Evolutionary conservation across 2,113 vertebrate species (phyloP).

Genomic region (Muscicapa adusta): DNA sequence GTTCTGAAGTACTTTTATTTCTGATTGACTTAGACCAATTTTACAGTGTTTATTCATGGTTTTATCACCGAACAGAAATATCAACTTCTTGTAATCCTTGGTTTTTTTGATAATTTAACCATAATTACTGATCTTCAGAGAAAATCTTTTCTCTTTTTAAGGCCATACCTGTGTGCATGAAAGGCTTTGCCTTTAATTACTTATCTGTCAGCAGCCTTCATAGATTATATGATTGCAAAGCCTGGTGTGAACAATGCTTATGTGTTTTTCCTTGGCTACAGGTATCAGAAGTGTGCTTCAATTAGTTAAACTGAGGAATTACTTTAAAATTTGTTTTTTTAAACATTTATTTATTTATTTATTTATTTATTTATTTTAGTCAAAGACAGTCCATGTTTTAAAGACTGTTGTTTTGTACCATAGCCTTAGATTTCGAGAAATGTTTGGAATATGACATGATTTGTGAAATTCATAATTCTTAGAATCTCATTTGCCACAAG

Average conservation of each 20-base stretch:
- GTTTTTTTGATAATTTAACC: not conserved
- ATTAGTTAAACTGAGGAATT: not conserved
- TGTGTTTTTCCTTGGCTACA: not conserved
- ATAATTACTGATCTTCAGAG: not conserved
- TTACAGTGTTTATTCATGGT: not conserved
- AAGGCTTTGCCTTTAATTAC: not conserved
- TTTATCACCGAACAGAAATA: not conserved
- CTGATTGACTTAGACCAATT: not conserved
- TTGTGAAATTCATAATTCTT: not conserved
- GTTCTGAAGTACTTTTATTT: not conserved
- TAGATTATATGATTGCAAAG: not conserved
- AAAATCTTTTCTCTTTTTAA: not conserved
- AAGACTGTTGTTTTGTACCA: not conserved
- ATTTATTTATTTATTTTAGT: not conserved
- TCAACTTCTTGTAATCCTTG: not conserved
- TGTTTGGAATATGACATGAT: not conserved
- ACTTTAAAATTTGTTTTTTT: not conserved
- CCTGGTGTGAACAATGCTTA: not conserved
- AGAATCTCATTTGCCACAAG: constrained; percentile 59
- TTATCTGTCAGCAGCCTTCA: not conserved
- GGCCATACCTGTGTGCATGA: not conserved
- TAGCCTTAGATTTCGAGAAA: not conserved
- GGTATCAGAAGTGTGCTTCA: not conserved
- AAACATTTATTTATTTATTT: not conserved
- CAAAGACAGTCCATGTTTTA: not conserved